These are phyloP conservation scores for Eutrigla gurnardus DNA, from an alignment of 2,797 vertebrate genomes.

Conservation along the genomic window DNA sequence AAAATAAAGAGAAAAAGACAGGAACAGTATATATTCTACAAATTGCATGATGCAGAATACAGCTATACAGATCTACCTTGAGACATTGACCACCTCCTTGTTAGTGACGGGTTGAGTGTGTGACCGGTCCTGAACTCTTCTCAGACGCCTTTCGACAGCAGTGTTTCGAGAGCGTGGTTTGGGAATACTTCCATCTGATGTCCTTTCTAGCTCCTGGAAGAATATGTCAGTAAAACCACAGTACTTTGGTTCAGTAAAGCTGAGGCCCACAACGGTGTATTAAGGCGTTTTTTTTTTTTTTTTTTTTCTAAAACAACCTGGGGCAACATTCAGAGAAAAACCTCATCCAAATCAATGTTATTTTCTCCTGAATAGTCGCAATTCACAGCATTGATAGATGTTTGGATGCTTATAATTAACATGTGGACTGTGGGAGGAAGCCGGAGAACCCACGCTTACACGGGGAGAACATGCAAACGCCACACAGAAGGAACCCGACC, in stretches of 20 bases:
- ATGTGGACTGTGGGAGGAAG: too few species aligned
- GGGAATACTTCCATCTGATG: slow-evolving; percentile 86
- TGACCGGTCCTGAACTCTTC: slow-evolving; percentile 92
- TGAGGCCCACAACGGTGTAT: background rate
- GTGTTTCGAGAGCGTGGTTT: slow-evolving; percentile 90
- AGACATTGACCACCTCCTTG: slow-evolving; percentile 92
- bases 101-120: slow-evolving; percentile 94
- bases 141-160: slow-evolving; percentile 91
- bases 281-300: too few species aligned
- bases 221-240: slow-evolving; percentile 1
- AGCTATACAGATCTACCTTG: slow-evolving; percentile 84
- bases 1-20: background rate
- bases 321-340: too few species aligned
- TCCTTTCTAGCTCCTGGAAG: slow-evolving; percentile 93
- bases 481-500: too few species aligned
- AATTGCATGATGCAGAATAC: background rate
- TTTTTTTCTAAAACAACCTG: too few species aligned
- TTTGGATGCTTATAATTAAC: background rate
- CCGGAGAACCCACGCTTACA: too few species aligned
- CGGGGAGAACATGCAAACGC: too few species aligned
- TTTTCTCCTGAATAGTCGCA: too few species aligned
- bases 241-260: background rate
- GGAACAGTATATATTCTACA: background rate
- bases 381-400: too few species aligned
- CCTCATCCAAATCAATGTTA: too few species aligned